These are phyloP conservation scores for Drepana falcataria DNA, from an alignment of 2,888 invertebrate genomes.

Conservation along the genomic window DNA sequence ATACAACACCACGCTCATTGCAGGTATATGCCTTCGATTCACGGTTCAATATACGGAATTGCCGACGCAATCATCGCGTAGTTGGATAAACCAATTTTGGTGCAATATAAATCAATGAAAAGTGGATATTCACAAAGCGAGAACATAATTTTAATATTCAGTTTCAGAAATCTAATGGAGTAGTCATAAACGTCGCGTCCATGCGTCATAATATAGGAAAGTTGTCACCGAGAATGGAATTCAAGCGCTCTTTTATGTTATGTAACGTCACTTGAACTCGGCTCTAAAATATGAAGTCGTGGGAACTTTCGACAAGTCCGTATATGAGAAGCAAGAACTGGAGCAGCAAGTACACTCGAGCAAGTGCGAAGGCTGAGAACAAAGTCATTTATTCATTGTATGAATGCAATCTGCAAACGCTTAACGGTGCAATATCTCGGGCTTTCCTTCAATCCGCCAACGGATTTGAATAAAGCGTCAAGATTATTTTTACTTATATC, in stretches of 20 bases:
- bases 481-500: not conserved
- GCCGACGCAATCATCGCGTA: constrained; percentile 49
- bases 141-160: constrained; percentile 43
- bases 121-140: constrained; percentile 32
- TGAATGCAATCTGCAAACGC: constrained; percentile 22
- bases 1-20: not conserved
- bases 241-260: constrained; percentile 50
- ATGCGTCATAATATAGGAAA: constrained; percentile 34
- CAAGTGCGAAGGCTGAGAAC: constrained; percentile 19
- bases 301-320: constrained; percentile 46
- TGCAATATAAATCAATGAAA: constrained; percentile 48
- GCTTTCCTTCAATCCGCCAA: not conserved
- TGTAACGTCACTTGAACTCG: constrained; percentile 51
- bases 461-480: not conserved
- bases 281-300: constrained; percentile 40
- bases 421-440: constrained; percentile 13
- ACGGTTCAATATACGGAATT: constrained; percentile 49
- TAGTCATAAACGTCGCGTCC: constrained; percentile 31
- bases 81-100: constrained; percentile 50
- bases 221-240: constrained; percentile 35
- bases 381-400: constrained; percentile 31
- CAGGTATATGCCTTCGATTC: constrained; percentile 28
- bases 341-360: constrained; percentile 32
- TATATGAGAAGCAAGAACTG: constrained; percentile 49
- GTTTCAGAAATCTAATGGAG: constrained; percentile 27